Conservation (phyloP, 2,113 vertebrate species). For the Petrocephalus microphthalmus region DNA sequence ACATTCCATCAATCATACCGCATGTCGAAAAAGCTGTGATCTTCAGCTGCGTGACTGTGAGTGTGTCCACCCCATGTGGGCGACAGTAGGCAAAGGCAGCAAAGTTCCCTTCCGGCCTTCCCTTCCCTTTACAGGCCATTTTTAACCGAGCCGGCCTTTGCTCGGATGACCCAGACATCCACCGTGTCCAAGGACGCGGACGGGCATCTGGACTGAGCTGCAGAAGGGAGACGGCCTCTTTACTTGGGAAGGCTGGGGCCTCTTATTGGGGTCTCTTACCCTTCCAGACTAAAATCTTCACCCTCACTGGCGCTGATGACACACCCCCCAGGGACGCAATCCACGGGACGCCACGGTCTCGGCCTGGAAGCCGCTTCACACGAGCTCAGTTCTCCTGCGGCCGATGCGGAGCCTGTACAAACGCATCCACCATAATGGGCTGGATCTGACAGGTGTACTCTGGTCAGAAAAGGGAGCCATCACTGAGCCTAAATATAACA, state of each 20-base stretch:
- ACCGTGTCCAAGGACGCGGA: background rate
- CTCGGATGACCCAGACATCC: slow-evolving; percentile 3
- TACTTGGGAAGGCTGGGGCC: background rate
- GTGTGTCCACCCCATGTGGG: too few relatives aligned
- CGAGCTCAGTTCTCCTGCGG: background rate
- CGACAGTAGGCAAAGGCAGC: too few relatives aligned
- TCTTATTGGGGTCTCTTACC: background rate
- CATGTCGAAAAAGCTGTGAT: too few relatives aligned
- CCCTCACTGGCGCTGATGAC: background rate
- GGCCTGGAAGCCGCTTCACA: background rate
- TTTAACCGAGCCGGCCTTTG: background rate
- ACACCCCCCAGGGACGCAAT: background rate
- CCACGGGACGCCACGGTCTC: background rate
- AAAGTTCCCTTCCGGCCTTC: background rate
- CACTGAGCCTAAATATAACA: background rate
- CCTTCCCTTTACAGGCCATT: background rate
- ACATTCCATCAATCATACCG: too few relatives aligned
- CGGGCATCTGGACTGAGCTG: background rate
- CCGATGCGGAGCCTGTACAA: background rate
- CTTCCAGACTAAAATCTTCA: background rate
- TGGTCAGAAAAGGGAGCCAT: background rate
- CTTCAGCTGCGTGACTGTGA: too few relatives aligned
- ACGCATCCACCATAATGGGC: background rate
- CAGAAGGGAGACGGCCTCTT: background rate
- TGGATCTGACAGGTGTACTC: background rate